Evolutionary conservation across 2,113 vertebrate species (phyloP).

Genomic region (Saguinus midas): DNA sequence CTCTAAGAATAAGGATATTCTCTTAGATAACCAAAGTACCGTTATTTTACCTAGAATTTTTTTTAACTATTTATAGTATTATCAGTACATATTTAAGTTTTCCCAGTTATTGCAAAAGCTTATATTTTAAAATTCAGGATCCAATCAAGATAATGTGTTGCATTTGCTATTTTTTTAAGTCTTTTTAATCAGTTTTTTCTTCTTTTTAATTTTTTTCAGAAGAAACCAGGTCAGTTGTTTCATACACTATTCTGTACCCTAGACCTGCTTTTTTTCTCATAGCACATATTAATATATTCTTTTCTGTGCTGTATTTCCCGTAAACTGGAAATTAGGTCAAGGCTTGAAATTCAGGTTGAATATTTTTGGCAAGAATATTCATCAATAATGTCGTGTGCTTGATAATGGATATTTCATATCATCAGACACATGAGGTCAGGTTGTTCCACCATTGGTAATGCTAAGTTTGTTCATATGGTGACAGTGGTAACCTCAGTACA

Average conservation of each 20-base stretch:
- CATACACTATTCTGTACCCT: neutral
- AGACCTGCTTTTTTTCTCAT: conserved; percentile 5
- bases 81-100: neutral
- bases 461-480: neutral
- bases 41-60: neutral
- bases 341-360: conserved; percentile 32
- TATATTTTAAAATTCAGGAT: conserved; percentile 31
- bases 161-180: neutral
- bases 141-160: neutral
- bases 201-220: neutral
- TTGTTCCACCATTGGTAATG: neutral
- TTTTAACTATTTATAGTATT: neutral
- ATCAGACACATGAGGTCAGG: neutral
- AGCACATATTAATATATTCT: conserved; percentile 34
- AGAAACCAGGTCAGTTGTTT: conserved; percentile 47
- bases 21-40: neutral
- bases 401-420: neutral
- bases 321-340: conserved; percentile 51
- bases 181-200: neutral
- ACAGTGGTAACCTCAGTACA: neutral
- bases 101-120: neutral
- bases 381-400: neutral
- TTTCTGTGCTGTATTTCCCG: conserved; percentile 7
- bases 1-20: neutral
- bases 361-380: neutral